Conservation (phyloP, 2,797 vertebrate species). For the Acropternis orthonyx region DNA sequence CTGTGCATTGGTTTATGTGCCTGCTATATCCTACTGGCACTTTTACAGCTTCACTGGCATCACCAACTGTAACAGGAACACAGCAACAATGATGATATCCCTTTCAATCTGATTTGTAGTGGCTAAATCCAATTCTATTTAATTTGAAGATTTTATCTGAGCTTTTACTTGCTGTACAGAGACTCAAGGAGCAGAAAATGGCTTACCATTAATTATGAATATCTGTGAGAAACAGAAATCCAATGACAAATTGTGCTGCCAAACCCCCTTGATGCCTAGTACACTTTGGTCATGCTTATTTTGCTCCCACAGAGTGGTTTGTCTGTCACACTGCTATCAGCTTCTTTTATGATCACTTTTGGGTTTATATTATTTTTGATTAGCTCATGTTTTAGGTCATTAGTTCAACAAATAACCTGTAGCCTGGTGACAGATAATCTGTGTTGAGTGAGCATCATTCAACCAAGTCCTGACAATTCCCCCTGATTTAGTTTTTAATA, state of each 20-base stretch:
- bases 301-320: neutral
- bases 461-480: conserved; percentile 15
- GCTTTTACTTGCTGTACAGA: conserved; percentile 4
- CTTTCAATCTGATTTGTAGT: conserved; percentile 9
- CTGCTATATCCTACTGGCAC: neutral
- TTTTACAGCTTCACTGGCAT: neutral
- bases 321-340: conserved; percentile 20
- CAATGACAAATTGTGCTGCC: conserved; percentile 20
- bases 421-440: conserved; percentile 33
- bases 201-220: conserved; percentile 45
- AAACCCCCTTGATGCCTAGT: neutral
- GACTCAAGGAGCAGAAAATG: conserved; percentile 26
- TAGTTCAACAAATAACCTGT: conserved; percentile 67
- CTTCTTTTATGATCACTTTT: conserved; percentile 19
- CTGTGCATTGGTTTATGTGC: neutral
- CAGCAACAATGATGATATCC: neutral
- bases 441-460: conserved; percentile 20
- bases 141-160: conserved; percentile 46
- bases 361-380: conserved; percentile 48
- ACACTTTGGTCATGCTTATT: neutral
- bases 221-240: conserved; percentile 27
- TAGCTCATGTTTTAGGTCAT: conserved; percentile 60
- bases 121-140: conserved; percentile 22
- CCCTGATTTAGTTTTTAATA: conserved; percentile 14
- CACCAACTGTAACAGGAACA: neutral